Evolutionary conservation across 2,797 vertebrate genomes (phyloP), one percentile per base, ranked within the genome.

Genomic region (Acrocephalus scirpaceus): DNA sequence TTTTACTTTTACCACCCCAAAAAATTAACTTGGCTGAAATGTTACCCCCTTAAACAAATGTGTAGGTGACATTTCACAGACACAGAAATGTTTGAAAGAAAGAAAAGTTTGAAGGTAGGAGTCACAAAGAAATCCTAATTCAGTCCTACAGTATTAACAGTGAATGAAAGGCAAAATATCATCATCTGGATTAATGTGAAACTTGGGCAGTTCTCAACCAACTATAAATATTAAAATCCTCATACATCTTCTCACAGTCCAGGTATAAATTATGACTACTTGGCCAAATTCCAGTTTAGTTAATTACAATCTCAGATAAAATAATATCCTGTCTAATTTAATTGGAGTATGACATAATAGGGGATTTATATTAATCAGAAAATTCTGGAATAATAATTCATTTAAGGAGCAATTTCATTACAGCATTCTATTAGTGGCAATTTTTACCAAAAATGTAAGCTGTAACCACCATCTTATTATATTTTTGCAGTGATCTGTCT

Each of bases 301-400:
- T 96, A 94, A 95, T 96, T 95, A 95, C 80, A 71, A n/a, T 73
- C 70, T 92, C 76, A 51, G 57, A 82, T 88, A 94, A 96, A 92
- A 94, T 92, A 90, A 86, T 81, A 76, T 74, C 77, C 83, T 93
- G 65, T 89, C 80, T 70, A 69, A 83, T 92, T 94, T 94, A 94
- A 96, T 94, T 92, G 91, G 72, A 83, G 72, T 54, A 42, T 83
- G 94, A 88, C 90, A 94, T 86, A 94, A 94, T 54, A 80, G 65
- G n/a, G 65, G 61, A 94, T 88, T 93, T 81, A 75, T 80, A 93
- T 81, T 81, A 75, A 84, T 81, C 77, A 91, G 67, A 85, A 95
- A 86, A 54, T 76, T 96, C 70, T 66, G 67, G 70, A 94, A 91
- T 62, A 88, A 86, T 86, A 95, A 92, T 92, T 93, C 69, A 77